Conservation (phyloP, 2,113 vertebrate species). For the Empidonax traillii region DNA sequence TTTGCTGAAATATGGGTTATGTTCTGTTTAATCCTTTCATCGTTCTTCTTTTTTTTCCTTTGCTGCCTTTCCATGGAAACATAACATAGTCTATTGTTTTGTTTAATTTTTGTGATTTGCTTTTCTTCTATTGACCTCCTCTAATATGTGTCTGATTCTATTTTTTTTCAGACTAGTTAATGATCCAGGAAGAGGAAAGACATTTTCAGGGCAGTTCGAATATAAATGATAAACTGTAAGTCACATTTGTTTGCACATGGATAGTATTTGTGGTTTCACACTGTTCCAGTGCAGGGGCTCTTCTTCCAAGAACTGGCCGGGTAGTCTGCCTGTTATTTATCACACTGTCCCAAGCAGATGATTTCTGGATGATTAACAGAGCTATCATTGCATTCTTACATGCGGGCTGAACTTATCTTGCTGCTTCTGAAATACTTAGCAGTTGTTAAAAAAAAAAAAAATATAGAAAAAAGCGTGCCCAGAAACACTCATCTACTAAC, state of each 20-base stretch:
- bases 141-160: slow-evolving; percentile 49
- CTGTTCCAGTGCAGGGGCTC: slow-evolving; percentile 12
- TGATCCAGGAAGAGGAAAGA: slow-evolving; percentile 51
- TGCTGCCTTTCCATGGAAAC: slow-evolving; percentile 60
- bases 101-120: slow-evolving; percentile 57
- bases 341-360: slow-evolving; percentile 5
- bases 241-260: slow-evolving; percentile 38
- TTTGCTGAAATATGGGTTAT: slow-evolving; percentile 3
- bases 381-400: neutral
- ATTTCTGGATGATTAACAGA: neutral
- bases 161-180: slow-evolving; percentile 47
- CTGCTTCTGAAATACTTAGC: neutral
- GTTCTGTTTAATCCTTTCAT: slow-evolving; percentile 8
- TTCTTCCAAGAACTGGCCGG: slow-evolving; percentile 24
- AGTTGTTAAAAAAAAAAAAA: neutral
- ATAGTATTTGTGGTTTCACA: slow-evolving; percentile 3
- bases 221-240: slow-evolving; percentile 50
- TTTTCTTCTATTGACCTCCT: slow-evolving; percentile 51
- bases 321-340: neutral
- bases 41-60: neutral
- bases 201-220: neutral
- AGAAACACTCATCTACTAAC: neutral
- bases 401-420: neutral
- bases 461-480: neutral
- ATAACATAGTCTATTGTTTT: slow-evolving; percentile 56